phyloP scores from a whole-genome alignment of 2,888 invertebrate species.

The Tridacna crocea region DNA sequence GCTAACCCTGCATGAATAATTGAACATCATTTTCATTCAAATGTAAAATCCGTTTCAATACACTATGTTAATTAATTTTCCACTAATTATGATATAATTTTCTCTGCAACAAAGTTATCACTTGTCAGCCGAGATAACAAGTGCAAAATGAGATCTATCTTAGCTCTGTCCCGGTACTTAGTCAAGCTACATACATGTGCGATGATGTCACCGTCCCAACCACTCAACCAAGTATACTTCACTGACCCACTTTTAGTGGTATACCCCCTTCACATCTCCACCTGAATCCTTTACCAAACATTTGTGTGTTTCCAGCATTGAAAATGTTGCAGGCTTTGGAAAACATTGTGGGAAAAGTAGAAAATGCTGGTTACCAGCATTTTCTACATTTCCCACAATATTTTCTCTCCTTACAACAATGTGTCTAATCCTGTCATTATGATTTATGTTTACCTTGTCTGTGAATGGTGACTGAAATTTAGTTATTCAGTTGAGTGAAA shows the following conservation, averaged over 20 bases:
- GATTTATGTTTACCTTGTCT: background rate
- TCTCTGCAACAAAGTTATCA: background rate
- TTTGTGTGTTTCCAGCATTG: background rate
- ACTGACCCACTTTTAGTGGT: slow-evolving; percentile 53
- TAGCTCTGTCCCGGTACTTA: slow-evolving; percentile 49
- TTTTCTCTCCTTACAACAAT: background rate
- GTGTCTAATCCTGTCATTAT: background rate
- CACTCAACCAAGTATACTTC: slow-evolving; percentile 63
- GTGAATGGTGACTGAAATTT: no score
- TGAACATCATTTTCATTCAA: slow-evolving; percentile 39
- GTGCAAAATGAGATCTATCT: slow-evolving; percentile 35
- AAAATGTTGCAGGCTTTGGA: background rate
- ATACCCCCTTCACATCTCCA: background rate
- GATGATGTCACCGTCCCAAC: slow-evolving; percentile 60
- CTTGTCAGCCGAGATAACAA: slow-evolving; percentile 14
- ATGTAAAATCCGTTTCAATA: background rate
- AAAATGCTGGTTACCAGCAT: background rate
- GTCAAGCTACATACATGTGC: slow-evolving; percentile 61
- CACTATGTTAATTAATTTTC: no score
- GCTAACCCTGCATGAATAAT: slow-evolving; percentile 61
- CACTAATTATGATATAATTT: no score
- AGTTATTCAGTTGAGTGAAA: no score
- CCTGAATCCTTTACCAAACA: background rate
- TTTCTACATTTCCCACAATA: background rate
- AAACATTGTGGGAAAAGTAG: slow-evolving; percentile 5